Percentiles rank a stretch among this genome's conserved stretches.
phyloP scores from a whole-genome alignment of 2,888 invertebrate genomes.

The Chelonus formosanus region DNA sequence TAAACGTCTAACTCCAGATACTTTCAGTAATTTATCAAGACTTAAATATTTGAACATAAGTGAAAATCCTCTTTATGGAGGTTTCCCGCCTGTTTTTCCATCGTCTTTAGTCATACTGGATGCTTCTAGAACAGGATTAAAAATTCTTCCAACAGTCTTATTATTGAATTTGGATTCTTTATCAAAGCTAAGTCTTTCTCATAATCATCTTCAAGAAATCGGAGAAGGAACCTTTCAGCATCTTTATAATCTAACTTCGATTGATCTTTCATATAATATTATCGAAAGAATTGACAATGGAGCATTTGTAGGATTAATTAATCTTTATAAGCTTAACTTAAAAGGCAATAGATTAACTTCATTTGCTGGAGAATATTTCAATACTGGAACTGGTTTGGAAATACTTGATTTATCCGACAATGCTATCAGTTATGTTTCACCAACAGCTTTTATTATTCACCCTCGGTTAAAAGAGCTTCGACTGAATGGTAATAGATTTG shows the following conservation, averaged over 20 bases:
- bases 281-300: conserved; percentile 79
- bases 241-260: conserved; percentile 75
- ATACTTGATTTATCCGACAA: conserved; percentile 83
- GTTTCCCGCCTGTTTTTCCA: conserved; percentile 69
- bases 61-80: conserved; percentile 77
- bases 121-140: conserved; percentile 78
- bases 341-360: conserved; percentile 81
- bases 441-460: conserved; percentile 86
- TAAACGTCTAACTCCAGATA: conserved; percentile 75
- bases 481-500: conserved; percentile 80
- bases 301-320: conserved; percentile 81
- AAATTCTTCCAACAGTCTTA: conserved; percentile 77
- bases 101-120: conserved; percentile 73
- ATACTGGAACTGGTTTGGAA: conserved; percentile 83
- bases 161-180: conserved; percentile 75
- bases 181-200: conserved; percentile 74
- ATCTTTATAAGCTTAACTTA: conserved; percentile 76
- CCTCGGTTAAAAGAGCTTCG: conserved; percentile 77
- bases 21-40: conserved; percentile 74
- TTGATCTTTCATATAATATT: conserved; percentile 83
- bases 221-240: conserved; percentile 81
- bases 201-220: conserved; percentile 79
- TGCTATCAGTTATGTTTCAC: conserved; percentile 82
- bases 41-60: conserved; percentile 80
- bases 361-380: conserved; percentile 86